Base-by-base conservation (phyloP, 2,888 invertebrate genomes). In the Tromatobia lineatoria region DNA sequence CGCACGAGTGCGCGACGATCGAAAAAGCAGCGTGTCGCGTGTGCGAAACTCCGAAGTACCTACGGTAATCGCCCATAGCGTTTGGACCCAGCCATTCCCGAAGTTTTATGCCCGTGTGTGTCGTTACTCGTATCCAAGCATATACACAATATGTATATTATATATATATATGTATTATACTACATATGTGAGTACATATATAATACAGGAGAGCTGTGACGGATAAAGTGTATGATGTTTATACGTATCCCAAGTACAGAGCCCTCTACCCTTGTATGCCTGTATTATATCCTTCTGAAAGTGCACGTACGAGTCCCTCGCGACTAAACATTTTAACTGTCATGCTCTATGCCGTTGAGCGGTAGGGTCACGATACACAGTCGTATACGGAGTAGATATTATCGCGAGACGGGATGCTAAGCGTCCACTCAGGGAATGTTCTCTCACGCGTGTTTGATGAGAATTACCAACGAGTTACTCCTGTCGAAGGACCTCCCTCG, bases 61-160 rank as follows among this genome's bases (percentile, higher is more conserved):
- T 59, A 71, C 52, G 69, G 78, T 79, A 69, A 86, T 81, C 69
- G 80, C 57, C 76, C 67, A 20, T 59, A 23, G 47, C 82, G 64
- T 25, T 69, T 25, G 59, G 64, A 80, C 69, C 45, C 70, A 61
- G 70, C 66, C 25, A 59, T 59, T n/a, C 50, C 71, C 57, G 6
- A 66, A 83, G 75, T 85, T 87, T 82, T 80, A 82, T 80, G 67
- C 76, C 54, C 76, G 75, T 57, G 75, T 82, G 75, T 80, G 50
- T 83, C 71, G 83, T 81, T 81, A 73, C 74, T 78, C 45, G 25
- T 57, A 10, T 47, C 18, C n/a, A 8, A 47, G 15, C 11, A 18
- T 69, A 69, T 25, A 34, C 15, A 15, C 2, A 15, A 59, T 34
- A 59, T 59, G 6, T n/a, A 59, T 29, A 29, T 15, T 8, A 38